Base-by-base conservation (phyloP, 1,140 invertebrate species). In the Stenopsyche tienmushanensis region DNA sequence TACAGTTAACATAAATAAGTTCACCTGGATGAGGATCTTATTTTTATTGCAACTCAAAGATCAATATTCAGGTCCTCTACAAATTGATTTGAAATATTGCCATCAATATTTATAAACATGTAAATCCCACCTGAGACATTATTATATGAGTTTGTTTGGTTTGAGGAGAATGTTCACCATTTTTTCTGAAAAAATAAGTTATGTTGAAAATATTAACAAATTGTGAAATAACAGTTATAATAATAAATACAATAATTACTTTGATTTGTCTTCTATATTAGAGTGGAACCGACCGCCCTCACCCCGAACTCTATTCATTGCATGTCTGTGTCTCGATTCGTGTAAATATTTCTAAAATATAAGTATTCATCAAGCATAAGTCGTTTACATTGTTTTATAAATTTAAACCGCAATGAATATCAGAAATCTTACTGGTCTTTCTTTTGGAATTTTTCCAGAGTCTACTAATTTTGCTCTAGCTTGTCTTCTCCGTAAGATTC, bases 211-310 rank as follows among this genome's bases (percentile, higher is more conserved):
- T 18, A 50, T 20, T 50, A 20, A 10, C 21, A 1, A 49, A 20
- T 18, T 18, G 21, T 1, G 1, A 49, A 3, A 49, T 2, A 49
- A 49, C 21, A 5, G 17, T 47, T 47, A 47, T 9, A n/a, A 47
- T 10, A n/a, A 47, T 18, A 18, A 10, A 47, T 47, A 47, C 34
- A 39, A 39, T 8, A 39, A 39, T 39, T n/a, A 39, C 7, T 39
- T 39, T 39, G 34, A 39, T n/a, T 62, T 62, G n/a, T 70, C 69
- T 2, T 70, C 69, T 0, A 41, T 47, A 41, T 67, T 70, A 7
- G 93, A 92, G 76, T 95, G 91, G 73, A 99, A 99, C 62, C 97
- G 83, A 0, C 97, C 97, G 50, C 97, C 97, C 81, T 97, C 94
- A 3, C 97, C 97, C 62, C 97, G 83, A 72, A 96, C 91, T 74